A percentile compares a stretch with the other conserved stretches of the same genome.
phyloP scores from a whole-genome alignment of 2,888 invertebrate species.

The Cerceris ruficornis region DNA sequence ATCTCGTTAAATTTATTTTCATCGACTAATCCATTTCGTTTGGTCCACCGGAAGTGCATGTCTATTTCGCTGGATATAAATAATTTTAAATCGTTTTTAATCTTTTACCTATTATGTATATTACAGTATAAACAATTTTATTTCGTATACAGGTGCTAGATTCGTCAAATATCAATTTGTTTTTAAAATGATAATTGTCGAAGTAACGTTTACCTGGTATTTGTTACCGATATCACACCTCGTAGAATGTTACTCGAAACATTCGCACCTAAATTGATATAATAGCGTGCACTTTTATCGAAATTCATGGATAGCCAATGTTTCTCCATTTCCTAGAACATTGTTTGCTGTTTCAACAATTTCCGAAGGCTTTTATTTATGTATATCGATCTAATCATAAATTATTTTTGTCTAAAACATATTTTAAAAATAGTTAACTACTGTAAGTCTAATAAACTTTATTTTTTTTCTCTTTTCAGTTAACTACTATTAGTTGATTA shows the following conservation, averaged over 20 bases:
- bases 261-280: slow-evolving; percentile 22
- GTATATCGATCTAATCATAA: too few relatives aligned
- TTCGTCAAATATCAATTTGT: too few relatives aligned
- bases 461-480: too few relatives aligned
- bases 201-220: slow-evolving; percentile 55
- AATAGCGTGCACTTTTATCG: slow-evolving; percentile 32
- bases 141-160: too few relatives aligned
- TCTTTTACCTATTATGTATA: neutral
- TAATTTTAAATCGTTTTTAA: neutral
- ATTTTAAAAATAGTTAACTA: too few relatives aligned
- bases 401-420: too few relatives aligned
- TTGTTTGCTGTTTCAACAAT: neutral
- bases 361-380: too few relatives aligned
- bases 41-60: slow-evolving; percentile 74
- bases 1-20: neutral
- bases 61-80: slow-evolving; percentile 56
- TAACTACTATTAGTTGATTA: too few relatives aligned
- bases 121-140: neutral
- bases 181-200: neutral
- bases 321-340: slow-evolving; percentile 33
- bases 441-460: too few relatives aligned
- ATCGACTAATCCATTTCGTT: slow-evolving; percentile 43
- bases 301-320: neutral
- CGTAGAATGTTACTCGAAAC: slow-evolving; percentile 28
- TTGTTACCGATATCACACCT: slow-evolving; percentile 51